Percentiles rank a stretch among this genome's conserved stretches.
Evolutionary conservation across 2,888 invertebrate species (phyloP).

Genomic region (Arge pagana): DNA sequence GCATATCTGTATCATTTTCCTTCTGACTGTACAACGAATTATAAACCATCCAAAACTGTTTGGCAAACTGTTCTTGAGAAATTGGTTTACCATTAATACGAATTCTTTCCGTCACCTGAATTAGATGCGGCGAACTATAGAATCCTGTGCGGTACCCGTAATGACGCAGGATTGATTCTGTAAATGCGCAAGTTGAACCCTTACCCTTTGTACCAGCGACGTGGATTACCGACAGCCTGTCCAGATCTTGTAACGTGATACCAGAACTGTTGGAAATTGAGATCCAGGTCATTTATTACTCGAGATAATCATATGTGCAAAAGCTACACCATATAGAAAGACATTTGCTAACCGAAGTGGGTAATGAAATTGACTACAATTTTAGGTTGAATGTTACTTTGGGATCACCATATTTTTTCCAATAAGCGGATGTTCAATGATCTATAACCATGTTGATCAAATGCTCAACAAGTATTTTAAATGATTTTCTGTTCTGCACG

Average conservation of each 20-base stretch:
- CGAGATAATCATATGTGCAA: too few relatives aligned
- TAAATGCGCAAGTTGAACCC: slow-evolving; percentile 92
- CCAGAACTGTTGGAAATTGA: slow-evolving; percentile 63
- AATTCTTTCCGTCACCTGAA: slow-evolving; percentile 90
- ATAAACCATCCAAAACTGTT: slow-evolving; percentile 83
- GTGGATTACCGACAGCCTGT: slow-evolving; percentile 85
- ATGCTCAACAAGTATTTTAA: too few relatives aligned
- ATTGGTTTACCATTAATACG: slow-evolving; percentile 84
- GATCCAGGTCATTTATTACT: too few relatives aligned
- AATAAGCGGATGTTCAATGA: too few relatives aligned
- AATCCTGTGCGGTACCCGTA: slow-evolving; percentile 91
- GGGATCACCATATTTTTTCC: too few relatives aligned
- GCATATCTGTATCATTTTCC: slow-evolving; percentile 74
- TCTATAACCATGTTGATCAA: too few relatives aligned
- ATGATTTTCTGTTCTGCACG: slow-evolving; percentile 20
- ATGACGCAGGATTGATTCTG: slow-evolving; percentile 84
- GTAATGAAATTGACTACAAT: too few relatives aligned
- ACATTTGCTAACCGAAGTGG: too few relatives aligned
- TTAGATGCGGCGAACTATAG: slow-evolving; percentile 94
- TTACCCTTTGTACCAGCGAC: slow-evolving; percentile 98
- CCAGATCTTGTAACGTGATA: slow-evolving; percentile 67
- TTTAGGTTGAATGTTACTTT: too few relatives aligned
- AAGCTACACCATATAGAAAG: too few relatives aligned
- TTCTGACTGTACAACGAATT: slow-evolving; percentile 63
- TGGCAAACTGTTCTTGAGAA: slow-evolving; percentile 71